Base-by-base conservation (phyloP, 2,888 invertebrate species). In the Prionchulus punctatus region DNA sequence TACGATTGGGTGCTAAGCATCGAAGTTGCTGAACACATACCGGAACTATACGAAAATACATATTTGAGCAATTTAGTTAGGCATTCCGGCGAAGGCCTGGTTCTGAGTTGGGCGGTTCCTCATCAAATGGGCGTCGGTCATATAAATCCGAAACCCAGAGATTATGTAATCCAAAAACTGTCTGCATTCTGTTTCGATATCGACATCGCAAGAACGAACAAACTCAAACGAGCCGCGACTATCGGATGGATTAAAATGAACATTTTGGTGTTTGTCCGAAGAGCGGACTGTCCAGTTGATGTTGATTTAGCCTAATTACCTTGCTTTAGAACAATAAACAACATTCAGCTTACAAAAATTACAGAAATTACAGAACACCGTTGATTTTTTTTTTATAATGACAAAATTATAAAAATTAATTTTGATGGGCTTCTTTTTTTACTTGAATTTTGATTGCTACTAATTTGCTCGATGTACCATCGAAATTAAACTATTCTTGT, bases 21-120 rank as follows among this genome's bases (percentile, higher is more conserved):
- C 18, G 59, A 59, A 42, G 59, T 58, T n/a, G 59, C 59, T 25
- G 59, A 58, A 25, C 59, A 58, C 36, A 59, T 58, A n/a, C 59
- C 59, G 3, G 31, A 42, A 28, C 21, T 47, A n/a, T 58, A 48
- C 36, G 59, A 58, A 36, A 21, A 45, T 7, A 43, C 42, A 30
- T 58, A 43, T 55, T 18, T 58, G 2, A 49, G 58, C 36, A 58
- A 58, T 43, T 23, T 58, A 2, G 58, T 45, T 15, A 42, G 59
- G n/a, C 54, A 59, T 42, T 59, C 59, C 21, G 12, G 23, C 3
- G 48, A 59, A 23, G 59, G 59, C 12, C 25, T 58, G 7, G 48
- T 58, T 30, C 42, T 58, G 3, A 58, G 59, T 47, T 58, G 59
- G 59, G 59, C 59, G n/a, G 4, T 12, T 12, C 48, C 50, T 12